Evolutionary conservation across 2,888 invertebrate species (phyloP).

Genomic region (Melanostoma mellinum): DNA sequence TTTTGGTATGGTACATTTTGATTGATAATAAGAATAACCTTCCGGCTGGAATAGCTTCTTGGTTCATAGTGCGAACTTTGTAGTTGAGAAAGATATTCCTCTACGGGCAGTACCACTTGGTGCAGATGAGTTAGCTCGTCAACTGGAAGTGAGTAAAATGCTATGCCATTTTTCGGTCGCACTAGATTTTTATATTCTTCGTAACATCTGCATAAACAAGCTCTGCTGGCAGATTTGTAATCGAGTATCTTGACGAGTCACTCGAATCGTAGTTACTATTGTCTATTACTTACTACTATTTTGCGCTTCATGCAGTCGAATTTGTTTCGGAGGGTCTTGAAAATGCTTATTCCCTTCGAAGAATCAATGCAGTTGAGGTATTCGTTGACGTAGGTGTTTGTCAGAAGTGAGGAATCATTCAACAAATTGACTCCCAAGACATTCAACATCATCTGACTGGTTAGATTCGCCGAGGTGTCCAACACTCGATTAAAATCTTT

Average conservation of each 20-base stretch:
- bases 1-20: constrained; percentile 29
- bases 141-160: constrained; percentile 54
- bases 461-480: constrained; percentile 73
- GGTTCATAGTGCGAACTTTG: constrained; percentile 28
- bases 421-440: constrained; percentile 17
- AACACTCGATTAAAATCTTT: constrained; percentile 67
- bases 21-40: constrained; percentile 27
- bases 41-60: constrained; percentile 26
- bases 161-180: constrained; percentile 74
- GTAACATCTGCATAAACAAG: constrained; percentile 80
- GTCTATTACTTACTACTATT: too few species aligned
- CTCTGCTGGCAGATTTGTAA: constrained; percentile 74
- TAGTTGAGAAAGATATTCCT: constrained; percentile 39
- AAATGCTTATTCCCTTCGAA: constrained; percentile 36
- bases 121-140: constrained; percentile 50
- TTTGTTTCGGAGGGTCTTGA: constrained; percentile 68
- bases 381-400: constrained; percentile 45
- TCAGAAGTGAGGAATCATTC: constrained; percentile 47
- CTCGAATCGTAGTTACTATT: constrained; percentile 32
- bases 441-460: constrained; percentile 69
- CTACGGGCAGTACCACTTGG: constrained; percentile 40
- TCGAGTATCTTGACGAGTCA: constrained; percentile 41
- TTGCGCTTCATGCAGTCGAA: constrained; percentile 74
- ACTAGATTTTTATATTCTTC: constrained; percentile 79
- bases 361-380: constrained; percentile 61